Base-by-base conservation (phyloP, 2,797 vertebrate genomes). In the Xenopus petersii region DNA sequence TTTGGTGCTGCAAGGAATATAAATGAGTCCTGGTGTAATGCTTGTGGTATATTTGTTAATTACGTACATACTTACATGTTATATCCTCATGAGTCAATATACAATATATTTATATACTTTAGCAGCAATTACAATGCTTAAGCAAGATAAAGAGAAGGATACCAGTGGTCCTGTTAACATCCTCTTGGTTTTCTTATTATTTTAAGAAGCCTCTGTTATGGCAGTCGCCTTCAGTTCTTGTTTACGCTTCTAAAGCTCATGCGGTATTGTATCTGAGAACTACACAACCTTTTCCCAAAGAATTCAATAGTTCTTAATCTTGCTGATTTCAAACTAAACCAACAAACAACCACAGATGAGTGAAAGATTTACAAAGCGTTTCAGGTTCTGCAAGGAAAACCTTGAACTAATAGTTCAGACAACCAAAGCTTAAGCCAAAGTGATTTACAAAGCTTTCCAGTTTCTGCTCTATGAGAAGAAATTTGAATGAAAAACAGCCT, bases 391-490 rank as follows among this genome's bases (percentile, higher is more conserved):
- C 58, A 21, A 26, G 58, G 24, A 17, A 60, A 60, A 60, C 58
- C 58, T 60, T 60, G 58, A 60, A 60, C 58, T 60, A 46, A 17
- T 47, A 64, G 33, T 64, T 15, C 36, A 64, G 63, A 46, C 36
- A 64, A 46, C 36, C 36, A 46, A 17, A 64, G 63, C 36, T 24
- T 60, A 15, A 26, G 58, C 9, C 17, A 60, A 17, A 64, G 13
- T 46, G 63, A 47, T 64, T 64, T 46, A 21, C 36, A 47, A 48
- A 12, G 36, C 36, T 47, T 64, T 17, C n/a, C 42, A 48, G 63
- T 15, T 64, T 48, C 63, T 47, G 42, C 36, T 51, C 49, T 67
- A 17, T 51, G 17, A 2, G 30, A 26, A 60, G 58, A 24, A 2
- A 6, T 49, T 48, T 49, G 8, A 51, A 67, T 65, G 16, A 54